phyloP scores from a whole-genome alignment of 2,797 vertebrate species.

The Lycodopsis pacificus region DNA sequence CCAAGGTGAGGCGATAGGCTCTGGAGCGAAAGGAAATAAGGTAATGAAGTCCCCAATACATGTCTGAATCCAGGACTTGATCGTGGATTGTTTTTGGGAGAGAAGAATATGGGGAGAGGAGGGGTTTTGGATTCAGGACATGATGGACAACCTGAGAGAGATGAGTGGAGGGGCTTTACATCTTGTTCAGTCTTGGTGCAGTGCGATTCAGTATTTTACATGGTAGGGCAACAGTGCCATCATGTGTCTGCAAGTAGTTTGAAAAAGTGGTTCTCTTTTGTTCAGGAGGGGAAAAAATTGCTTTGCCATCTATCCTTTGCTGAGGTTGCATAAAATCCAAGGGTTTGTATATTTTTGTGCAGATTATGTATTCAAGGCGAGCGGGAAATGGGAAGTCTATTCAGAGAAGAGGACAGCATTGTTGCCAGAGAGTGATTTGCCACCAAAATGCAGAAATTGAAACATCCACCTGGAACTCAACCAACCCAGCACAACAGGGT shows the following conservation, averaged over 20 bases:
- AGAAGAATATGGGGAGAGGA: not conserved
- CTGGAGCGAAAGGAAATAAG: not conserved
- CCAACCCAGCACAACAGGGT: not conserved
- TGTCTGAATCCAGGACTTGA: constrained; percentile 4
- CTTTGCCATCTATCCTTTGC: not conserved
- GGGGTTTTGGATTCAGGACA: constrained; percentile 22
- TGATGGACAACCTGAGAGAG: constrained; percentile 53
- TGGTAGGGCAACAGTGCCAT: constrained; percentile 57
- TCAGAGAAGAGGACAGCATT: not conserved
- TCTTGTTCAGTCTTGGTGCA: constrained; percentile 54
- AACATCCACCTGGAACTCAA: not conserved
- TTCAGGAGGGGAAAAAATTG: too few relatives aligned
- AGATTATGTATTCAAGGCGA: constrained; percentile 4
- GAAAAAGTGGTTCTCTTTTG: not conserved
- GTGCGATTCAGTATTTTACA: constrained; percentile 11
- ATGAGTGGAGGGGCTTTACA: constrained; percentile 18
- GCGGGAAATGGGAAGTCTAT: not conserved
- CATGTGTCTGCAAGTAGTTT: constrained; percentile 43
- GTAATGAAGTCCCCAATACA: constrained; percentile 9
- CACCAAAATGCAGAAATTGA: not conserved
- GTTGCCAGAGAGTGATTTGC: not conserved
- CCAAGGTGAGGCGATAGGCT: not conserved
- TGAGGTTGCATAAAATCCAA: not conserved
- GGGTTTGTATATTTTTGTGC: not conserved
- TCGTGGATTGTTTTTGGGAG: not conserved